Evolutionary conservation across 2,888 invertebrate genomes (phyloP).

Genomic region (Neria commutata): DNA sequence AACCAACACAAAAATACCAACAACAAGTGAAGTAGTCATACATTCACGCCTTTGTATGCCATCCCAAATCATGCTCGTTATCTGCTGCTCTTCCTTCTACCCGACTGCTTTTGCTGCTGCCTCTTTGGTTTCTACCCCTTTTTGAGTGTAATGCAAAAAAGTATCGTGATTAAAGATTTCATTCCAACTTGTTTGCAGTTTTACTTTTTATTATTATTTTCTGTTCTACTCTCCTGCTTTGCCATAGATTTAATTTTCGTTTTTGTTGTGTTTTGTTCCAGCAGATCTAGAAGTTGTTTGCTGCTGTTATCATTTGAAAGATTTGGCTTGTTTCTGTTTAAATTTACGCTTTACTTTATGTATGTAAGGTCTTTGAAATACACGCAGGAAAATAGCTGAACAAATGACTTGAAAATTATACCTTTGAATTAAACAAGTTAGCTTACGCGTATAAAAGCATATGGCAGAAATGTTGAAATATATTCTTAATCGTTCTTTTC

Average conservation of each 20-base stretch:
- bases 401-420: no score
- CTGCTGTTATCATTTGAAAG: no score
- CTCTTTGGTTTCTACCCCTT: neutral
- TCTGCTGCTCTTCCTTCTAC: neutral
- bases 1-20: neutral
- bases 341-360: no score
- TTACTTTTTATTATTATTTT: neutral
- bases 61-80: conserved; percentile 14
- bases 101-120: neutral
- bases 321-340: no score
- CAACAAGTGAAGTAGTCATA: neutral
- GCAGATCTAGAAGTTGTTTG: no score
- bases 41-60: neutral
- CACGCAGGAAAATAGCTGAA: no score
- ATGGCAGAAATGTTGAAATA: no score
- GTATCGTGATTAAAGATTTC: neutral
- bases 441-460: no score
- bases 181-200: neutral
- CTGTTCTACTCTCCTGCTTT: conserved; percentile 1
- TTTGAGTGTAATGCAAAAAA: neutral
- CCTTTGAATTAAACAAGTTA: no score
- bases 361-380: no score
- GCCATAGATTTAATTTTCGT: conserved; percentile 1
- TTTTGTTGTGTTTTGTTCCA: neutral
- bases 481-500: no score